Evolutionary conservation across 2,113 vertebrate genomes (phyloP).

Genomic region (Cairina moschata): DNA sequence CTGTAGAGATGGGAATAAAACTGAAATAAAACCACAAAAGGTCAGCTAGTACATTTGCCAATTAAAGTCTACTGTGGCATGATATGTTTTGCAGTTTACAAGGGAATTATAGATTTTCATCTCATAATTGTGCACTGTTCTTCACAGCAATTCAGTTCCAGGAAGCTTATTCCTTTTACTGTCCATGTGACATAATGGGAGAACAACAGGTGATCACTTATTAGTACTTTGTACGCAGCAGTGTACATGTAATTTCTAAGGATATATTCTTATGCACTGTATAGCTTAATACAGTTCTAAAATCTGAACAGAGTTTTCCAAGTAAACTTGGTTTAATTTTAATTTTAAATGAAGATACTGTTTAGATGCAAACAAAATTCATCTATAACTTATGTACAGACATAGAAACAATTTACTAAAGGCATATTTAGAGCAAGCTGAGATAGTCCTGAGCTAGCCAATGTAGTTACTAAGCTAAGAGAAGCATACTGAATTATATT

Average conservation of each 20-base stretch:
- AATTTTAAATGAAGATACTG: not conserved
- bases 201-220: not conserved
- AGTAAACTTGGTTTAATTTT: not conserved
- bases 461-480: not conserved
- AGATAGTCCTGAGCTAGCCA: not conserved
- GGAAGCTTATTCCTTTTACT: not conserved
- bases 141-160: not conserved
- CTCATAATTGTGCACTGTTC: not conserved
- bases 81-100: not conserved
- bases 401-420: not conserved
- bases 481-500: not conserved
- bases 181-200: not conserved
- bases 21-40: not conserved
- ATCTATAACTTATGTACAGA: not conserved
- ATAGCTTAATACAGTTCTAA: not conserved
- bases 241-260: not conserved
- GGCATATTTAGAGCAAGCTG: accelerated
- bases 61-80: not conserved
- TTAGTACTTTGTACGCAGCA: not conserved
- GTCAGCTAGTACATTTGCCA: not conserved
- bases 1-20: not conserved
- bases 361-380: not conserved
- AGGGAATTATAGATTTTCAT: not conserved
- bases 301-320: not conserved
- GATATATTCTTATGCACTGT: not conserved